These are phyloP conservation scores for Acanthopleura granulata DNA, from an alignment of 2,888 invertebrate genomes.

Conservation along the genomic window DNA sequence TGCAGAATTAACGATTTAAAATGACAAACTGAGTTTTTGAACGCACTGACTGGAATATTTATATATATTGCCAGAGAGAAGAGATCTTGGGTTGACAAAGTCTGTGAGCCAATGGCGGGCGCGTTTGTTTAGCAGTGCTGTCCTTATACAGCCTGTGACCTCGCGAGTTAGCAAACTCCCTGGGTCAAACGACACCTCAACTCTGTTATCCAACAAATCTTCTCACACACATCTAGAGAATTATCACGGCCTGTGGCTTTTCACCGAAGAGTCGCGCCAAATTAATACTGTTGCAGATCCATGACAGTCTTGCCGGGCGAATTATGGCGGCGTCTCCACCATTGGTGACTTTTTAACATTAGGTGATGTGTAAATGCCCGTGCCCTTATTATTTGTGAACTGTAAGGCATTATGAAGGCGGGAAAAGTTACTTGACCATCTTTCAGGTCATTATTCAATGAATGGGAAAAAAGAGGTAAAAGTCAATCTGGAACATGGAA, in stretches of 20 bases:
- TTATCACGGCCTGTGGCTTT: not conserved
- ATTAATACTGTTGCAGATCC: not conserved
- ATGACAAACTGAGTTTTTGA: no score
- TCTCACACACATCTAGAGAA: not conserved
- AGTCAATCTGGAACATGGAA: not conserved
- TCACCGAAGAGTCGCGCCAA: not conserved
- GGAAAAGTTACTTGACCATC: no score
- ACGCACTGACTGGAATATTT: not conserved
- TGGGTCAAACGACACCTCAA: not conserved
- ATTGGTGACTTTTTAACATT: not conserved
- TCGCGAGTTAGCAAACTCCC: conserved; percentile 4
- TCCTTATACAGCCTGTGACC: not conserved
- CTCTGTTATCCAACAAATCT: not conserved
- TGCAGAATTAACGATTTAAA: no score
- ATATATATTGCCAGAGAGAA: not conserved
- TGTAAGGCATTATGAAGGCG: no score
- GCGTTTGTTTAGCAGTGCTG: not conserved
- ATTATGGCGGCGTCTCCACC: not conserved
- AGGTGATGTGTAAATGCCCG: not conserved
- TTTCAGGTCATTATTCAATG: no score
- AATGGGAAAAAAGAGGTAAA: no score
- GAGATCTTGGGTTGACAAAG: not conserved
- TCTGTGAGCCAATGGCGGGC: not conserved
- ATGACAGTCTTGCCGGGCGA: not conserved
- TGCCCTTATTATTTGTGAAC: no score